Evolutionary conservation across 2,113 vertebrate genomes (phyloP).

Genomic region (Myotis lucifugus): DNA sequence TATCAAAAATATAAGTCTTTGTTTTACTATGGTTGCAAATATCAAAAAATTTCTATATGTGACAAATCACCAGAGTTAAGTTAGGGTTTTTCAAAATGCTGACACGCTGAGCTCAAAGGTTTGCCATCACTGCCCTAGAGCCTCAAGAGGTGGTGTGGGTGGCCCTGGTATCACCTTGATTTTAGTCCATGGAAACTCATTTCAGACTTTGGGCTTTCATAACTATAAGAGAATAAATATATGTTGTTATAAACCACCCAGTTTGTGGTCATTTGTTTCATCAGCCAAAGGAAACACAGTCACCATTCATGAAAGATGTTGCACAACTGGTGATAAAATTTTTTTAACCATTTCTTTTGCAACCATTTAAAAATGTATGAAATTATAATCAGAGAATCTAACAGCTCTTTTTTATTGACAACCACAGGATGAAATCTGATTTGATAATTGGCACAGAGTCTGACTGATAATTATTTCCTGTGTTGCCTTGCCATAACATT

Average conservation of each 20-base stretch:
- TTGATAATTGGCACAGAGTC: constrained; percentile 13
- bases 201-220: background rate
- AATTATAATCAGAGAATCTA: background rate
- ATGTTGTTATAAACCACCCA: background rate
- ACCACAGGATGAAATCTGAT: constrained; percentile 3
- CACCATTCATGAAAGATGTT: background rate
- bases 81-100: too few species aligned
- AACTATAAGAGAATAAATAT: background rate
- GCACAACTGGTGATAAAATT: background rate
- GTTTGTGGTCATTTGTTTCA: constrained; percentile 12
- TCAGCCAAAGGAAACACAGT: background rate
- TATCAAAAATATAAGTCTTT: too few species aligned
- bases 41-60: too few species aligned
- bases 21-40: too few species aligned
- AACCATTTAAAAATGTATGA: constrained; percentile 39
- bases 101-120: too few species aligned
- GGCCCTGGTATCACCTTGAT: background rate
- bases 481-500: background rate
- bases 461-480: background rate
- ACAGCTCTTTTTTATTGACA: background rate
- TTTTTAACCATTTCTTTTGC: constrained; percentile 22
- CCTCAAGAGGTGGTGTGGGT: background rate
- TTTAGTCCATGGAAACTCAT: constrained; percentile 2
- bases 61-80: too few species aligned
- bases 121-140: background rate